phyloP scores from a whole-genome alignment of 2,888 invertebrate genomes.

The Celastrina argiolus region DNA sequence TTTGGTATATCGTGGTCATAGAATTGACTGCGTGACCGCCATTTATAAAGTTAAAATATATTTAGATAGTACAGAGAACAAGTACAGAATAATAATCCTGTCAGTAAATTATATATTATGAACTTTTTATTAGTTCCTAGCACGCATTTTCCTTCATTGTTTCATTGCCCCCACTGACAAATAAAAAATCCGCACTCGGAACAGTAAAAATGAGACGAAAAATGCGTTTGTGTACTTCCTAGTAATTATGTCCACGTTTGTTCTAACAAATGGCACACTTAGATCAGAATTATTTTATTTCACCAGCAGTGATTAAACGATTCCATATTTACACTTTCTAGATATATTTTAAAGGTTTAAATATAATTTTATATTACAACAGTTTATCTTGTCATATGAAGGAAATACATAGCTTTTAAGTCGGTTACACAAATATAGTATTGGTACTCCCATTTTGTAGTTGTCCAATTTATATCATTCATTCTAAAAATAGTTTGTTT shows the following conservation, averaged over 20 bases:
- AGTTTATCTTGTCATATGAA: neutral
- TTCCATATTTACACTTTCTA: neutral
- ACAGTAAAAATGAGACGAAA: neutral
- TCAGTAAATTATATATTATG: neutral
- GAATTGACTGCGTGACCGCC: conserved; percentile 69
- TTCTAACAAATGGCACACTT: conserved; percentile 49
- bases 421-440: neutral
- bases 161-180: no score
- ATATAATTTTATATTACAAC: neutral
- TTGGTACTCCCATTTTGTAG: no score
- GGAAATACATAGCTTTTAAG: neutral
- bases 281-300: neutral
- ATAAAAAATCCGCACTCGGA: neutral
- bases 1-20: conserved; percentile 49
- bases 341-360: neutral
- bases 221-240: neutral
- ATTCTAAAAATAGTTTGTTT: no score
- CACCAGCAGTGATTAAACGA: neutral
- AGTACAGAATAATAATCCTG: neutral
- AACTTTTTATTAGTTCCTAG: neutral
- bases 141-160: neutral
- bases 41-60: neutral
- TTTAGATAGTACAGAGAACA: neutral
- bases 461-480: no score
- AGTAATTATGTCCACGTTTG: neutral